Evolutionary conservation across 2,113 vertebrate genomes (phyloP), one percentile per base, ranked within the genome.

Genomic region (Geothlypis trichas): DNA sequence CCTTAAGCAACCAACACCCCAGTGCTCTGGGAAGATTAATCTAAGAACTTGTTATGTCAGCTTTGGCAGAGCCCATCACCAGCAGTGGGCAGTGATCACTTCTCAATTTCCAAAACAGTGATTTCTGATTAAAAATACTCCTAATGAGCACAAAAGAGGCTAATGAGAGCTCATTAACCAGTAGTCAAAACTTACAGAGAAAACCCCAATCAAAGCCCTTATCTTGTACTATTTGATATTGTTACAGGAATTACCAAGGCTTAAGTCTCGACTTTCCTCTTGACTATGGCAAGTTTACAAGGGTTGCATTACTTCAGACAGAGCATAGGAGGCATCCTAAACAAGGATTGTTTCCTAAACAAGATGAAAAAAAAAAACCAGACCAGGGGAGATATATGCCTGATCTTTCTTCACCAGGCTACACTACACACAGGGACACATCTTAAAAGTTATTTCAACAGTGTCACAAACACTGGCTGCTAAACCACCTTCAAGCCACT

Each of bases 1-100:
- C 87, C 87, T 81, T 13, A 89, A 95, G 91, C 72, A 92, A 95
- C 84, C 84, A 95, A 95, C 91, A 96, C 89, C 86, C 89, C 46
- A 54, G 33, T 20, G 39, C 83, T 63, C 91, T 19, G 66, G 31
- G 39, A 95, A 47, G 76, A 89, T 95, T 24, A 71, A 31, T 74
- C 59, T 59, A 3, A 65, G 66, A 95, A 93, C 90, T 93, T 0
- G 42, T 90, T 94, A 63, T 27, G 62, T 92, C 83, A 93, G 75
- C 85, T 92, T 15, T 62, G n/a, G 82, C 55, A 66, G 37, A 94
- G 69, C 17, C 35, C 51, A 86, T 35, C 9, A 30, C 63, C 33
- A 90, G 51, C 72, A 93, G 67, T 11, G 39, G 20, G 26, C n/a
- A 90, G 63, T 0, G 3, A 94, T 33, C 27, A 39, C 35, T 75